These are phyloP conservation scores for Gopherus evgoodei DNA, from an alignment of 2,113 vertebrate genomes.

Conservation along the genomic window DNA sequence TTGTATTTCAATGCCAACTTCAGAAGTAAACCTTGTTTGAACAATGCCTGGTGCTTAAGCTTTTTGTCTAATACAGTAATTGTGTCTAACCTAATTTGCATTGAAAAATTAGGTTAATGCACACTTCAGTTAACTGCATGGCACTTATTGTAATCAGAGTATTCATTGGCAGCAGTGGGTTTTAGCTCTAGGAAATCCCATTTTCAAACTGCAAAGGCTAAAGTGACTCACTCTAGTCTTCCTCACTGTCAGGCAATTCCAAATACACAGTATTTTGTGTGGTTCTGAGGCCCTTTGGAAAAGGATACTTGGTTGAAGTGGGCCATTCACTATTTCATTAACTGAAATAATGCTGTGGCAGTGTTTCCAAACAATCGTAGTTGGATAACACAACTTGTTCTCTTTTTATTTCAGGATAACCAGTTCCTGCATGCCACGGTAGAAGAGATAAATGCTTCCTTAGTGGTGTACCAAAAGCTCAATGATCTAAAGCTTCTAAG, in stretches of 20 bases:
- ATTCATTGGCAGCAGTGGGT: slow-evolving; percentile 44
- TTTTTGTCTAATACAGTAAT: slow-evolving; percentile 37
- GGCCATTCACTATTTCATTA: neutral
- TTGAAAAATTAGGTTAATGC: slow-evolving; percentile 68
- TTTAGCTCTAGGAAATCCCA: slow-evolving; percentile 46
- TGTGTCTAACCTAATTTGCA: slow-evolving; percentile 66
- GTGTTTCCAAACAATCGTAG: neutral
- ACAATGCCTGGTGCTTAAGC: slow-evolving; percentile 11
- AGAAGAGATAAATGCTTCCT: slow-evolving; percentile 78
- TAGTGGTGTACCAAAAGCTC: slow-evolving; percentile 67
- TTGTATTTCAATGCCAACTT: neutral
- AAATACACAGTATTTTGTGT: neutral
- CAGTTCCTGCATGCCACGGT: slow-evolving; percentile 73
- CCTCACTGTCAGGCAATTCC: neutral
- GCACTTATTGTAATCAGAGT: slow-evolving; percentile 1
- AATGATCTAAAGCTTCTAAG: slow-evolving; percentile 78
- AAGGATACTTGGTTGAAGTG: neutral
- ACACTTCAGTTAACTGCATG: slow-evolving; percentile 67
- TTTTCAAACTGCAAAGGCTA: slow-evolving; percentile 42
- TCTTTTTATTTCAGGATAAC: slow-evolving; percentile 78
- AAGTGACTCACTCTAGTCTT: slow-evolving; percentile 49
- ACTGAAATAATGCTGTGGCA: neutral
- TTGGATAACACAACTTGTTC: slow-evolving; percentile 18
- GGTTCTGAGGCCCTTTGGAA: neutral
- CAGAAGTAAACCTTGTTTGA: slow-evolving; percentile 26